Percentiles rank a stretch among this genome's conserved stretches.
Evolutionary conservation across 2,113 vertebrate species (phyloP).

Genomic region (Gambusia affinis): DNA sequence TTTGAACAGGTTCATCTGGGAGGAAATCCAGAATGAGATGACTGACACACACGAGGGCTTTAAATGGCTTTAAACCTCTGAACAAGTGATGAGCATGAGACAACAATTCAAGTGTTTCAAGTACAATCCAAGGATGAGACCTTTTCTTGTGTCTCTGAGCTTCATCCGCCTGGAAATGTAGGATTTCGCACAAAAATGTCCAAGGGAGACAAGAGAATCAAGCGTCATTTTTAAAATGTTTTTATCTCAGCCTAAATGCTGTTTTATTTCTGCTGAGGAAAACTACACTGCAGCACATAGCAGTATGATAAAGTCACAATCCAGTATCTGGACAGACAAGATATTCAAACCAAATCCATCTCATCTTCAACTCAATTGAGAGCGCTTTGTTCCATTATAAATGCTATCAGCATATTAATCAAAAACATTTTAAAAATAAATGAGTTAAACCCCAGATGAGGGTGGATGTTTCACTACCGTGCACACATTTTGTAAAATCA

Average conservation of each 20-base stretch:
- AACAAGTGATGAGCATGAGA: slow-evolving; percentile 62
- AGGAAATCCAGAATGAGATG: slow-evolving; percentile 68
- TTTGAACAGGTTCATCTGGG: slow-evolving; percentile 80
- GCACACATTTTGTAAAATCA: slow-evolving; percentile 34
- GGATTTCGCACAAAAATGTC: slow-evolving; percentile 25
- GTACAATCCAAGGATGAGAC: slow-evolving; percentile 62
- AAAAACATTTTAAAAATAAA: slow-evolving; percentile 22
- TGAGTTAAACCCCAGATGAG: slow-evolving; percentile 31
- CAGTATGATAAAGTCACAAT: slow-evolving; percentile 5
- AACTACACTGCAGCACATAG: slow-evolving; percentile 21
- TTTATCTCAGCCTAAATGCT: slow-evolving; percentile 13
- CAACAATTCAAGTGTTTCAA: slow-evolving; percentile 69
- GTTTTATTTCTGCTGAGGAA: slow-evolving; percentile 32
- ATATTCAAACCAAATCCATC: slow-evolving; percentile 25
- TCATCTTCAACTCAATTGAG: background rate
- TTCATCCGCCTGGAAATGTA: slow-evolving; percentile 50
- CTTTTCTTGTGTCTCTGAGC: slow-evolving; percentile 59
- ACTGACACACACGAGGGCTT: slow-evolving; percentile 66
- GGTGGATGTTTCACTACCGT: slow-evolving; percentile 20
- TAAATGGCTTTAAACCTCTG: slow-evolving; percentile 56
- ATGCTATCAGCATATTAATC: slow-evolving; percentile 21
- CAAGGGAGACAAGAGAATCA: slow-evolving; percentile 16
- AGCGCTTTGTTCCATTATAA: slow-evolving; percentile 25
- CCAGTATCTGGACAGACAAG: slow-evolving; percentile 9
- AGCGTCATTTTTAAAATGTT: slow-evolving; percentile 36